phyloP scores from a whole-genome alignment of 92 coral and sea anemone species.

The Umimayanthus chanpuru region DNA sequence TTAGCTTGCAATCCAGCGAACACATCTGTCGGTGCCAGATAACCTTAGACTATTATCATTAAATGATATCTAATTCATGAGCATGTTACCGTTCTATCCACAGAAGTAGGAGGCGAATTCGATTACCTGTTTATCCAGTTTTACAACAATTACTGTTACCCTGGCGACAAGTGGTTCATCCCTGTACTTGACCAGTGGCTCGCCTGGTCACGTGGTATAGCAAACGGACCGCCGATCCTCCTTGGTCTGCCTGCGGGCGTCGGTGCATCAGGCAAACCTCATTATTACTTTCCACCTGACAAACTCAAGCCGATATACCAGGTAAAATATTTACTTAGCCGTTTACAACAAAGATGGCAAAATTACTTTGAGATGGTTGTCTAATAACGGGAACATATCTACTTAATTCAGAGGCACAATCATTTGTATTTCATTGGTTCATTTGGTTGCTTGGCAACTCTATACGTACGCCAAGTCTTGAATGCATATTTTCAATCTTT shows the following conservation, averaged over 20 bases:
- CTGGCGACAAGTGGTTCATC: slow-evolving; percentile 70
- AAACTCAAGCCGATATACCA: slow-evolving; percentile 68
- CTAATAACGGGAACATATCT: too few relatives aligned
- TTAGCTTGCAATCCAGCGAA: not conserved
- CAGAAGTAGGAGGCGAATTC: slow-evolving; percentile 81
- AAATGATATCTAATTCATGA: not conserved
- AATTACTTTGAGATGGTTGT: too few relatives aligned
- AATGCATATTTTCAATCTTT: too few relatives aligned
- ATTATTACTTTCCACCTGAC: slow-evolving; percentile 81
- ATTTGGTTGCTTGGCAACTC: too few relatives aligned
- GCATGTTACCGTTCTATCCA: not conserved
- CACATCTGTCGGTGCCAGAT: not conserved
- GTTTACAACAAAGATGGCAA: too few relatives aligned
- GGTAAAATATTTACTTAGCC: slow-evolving; percentile 37
- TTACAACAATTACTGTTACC: slow-evolving; percentile 88
- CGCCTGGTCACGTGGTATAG: slow-evolving; percentile 70
- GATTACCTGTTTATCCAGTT: slow-evolving; percentile 88
- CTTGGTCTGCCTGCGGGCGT: slow-evolving; percentile 86
- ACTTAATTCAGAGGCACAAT: too few relatives aligned
- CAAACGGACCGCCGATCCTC: slow-evolving; percentile 72
- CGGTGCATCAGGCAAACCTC: slow-evolving; percentile 72
- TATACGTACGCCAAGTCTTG: too few relatives aligned
- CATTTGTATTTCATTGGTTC: too few relatives aligned
- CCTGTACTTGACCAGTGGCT: slow-evolving; percentile 86
- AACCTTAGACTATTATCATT: too few relatives aligned